phyloP scores from a whole-genome alignment of 1,140 invertebrate species.

The Sarcophaga bullata region DNA sequence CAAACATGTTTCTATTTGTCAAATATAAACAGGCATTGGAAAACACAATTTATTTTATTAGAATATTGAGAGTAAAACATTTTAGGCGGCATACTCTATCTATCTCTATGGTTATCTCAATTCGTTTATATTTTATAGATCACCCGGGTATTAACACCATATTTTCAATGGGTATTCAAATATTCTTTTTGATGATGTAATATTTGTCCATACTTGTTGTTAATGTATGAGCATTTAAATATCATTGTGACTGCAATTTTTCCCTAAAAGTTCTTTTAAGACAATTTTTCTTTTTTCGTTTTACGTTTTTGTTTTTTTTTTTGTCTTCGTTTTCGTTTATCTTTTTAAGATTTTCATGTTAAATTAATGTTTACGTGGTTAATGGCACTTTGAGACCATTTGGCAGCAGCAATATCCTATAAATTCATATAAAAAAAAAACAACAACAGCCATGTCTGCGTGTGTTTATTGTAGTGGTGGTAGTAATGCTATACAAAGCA shows the following conservation, averaged over 20 bases:
- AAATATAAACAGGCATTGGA: not conserved
- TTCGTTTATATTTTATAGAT: slow-evolving; percentile 8
- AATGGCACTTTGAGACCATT: slow-evolving; percentile 39
- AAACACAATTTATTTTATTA: not conserved
- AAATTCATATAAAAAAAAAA: not conserved
- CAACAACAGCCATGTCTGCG: not conserved
- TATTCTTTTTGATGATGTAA: slow-evolving; percentile 1
- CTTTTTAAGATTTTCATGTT: slow-evolving; percentile 19
- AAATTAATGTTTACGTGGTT: slow-evolving; percentile 40
- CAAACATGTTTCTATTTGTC: not conserved
- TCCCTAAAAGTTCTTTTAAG: too few species aligned
- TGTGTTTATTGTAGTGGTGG: not conserved
- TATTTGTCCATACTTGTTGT: not conserved
- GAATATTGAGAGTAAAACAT: not conserved
- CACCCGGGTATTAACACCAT: not conserved
- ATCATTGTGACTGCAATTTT: not conserved
- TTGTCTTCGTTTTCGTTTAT: not conserved
- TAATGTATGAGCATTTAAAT: not conserved
- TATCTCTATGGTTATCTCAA: not conserved
- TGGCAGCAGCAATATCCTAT: slow-evolving; percentile 23
- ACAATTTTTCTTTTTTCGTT: too few species aligned
- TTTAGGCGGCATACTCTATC: too few species aligned
- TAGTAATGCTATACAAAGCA: not conserved
- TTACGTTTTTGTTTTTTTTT: too few species aligned
- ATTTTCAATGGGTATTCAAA: not conserved